Conservation (phyloP, 2,797 vertebrate species). For the Cetoscarus ocellatus region DNA sequence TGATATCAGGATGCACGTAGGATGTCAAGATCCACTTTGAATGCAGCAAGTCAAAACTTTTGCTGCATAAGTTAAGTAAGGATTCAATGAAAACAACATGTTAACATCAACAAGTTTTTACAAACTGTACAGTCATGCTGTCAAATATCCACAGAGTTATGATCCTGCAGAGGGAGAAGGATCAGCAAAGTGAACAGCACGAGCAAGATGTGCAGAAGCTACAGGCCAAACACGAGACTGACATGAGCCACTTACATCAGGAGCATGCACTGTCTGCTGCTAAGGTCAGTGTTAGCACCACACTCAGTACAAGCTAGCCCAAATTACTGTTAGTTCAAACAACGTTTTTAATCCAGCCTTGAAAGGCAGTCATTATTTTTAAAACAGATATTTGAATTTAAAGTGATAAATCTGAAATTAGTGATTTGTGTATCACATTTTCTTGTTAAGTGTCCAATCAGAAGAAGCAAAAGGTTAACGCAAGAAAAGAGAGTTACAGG, state of each 20-base stretch:
- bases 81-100: no score
- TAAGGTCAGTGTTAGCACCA: conserved; percentile 83
- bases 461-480: no score
- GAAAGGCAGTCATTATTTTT: no score
- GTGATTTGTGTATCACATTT: no score
- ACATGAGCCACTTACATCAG: conserved; percentile 87
- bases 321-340: not conserved
- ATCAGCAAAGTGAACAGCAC: conserved; percentile 79
- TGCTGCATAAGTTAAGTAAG: no score
- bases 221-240: conserved; percentile 85
- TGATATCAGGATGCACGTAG: no score
- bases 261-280: conserved; percentile 88
- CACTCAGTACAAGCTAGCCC: not conserved
- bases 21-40: no score
- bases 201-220: conserved; percentile 84
- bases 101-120: not conserved
- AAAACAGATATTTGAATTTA: no score
- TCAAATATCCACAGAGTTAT: conserved; percentile 73
- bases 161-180: conserved; percentile 88
- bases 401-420: no score
- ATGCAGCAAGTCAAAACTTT: no score
- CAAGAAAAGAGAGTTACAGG: no score
- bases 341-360: not conserved
- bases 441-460: no score
- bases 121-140: conserved; percentile 1